Conservation (phyloP, 2,888 invertebrate genomes). For the Heliconius ismenius region DNA sequence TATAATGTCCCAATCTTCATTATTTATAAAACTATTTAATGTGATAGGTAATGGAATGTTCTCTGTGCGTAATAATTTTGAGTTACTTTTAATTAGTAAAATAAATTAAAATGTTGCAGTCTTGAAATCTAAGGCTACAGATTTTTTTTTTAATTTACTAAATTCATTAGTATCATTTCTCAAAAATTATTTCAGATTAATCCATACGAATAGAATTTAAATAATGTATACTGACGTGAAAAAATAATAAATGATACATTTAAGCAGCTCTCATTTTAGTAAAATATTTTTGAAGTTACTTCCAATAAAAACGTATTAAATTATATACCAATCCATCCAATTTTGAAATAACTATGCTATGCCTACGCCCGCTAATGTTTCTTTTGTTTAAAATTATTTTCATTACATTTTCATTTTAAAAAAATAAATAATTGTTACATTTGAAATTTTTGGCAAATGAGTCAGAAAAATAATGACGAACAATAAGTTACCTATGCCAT, state of each 20-base stretch:
- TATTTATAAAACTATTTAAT: conserved; percentile 34
- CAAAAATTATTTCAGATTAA: too few species aligned
- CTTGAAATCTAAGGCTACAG: too few species aligned
- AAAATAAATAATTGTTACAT: conserved; percentile 7
- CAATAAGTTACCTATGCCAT: conserved; percentile 55
- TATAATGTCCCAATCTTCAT: conserved; percentile 24
- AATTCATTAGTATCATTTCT: too few species aligned
- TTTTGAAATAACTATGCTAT: background rate
- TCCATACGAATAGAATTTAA: too few species aligned
- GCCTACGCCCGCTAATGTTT: background rate
- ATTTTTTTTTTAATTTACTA: too few species aligned
- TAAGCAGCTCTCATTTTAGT: background rate
- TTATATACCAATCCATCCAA: background rate
- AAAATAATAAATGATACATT: background rate
- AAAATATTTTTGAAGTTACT: background rate
- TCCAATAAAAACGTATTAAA: background rate
- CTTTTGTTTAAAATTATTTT: background rate
- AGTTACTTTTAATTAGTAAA: background rate
- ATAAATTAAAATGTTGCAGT: background rate
- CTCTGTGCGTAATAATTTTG: background rate
- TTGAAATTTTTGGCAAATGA: conserved; percentile 33
- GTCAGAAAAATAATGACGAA: conserved; percentile 47
- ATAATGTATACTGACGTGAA: background rate
- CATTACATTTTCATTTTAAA: background rate
- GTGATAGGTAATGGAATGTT: background rate